Percentiles rank a stretch among this genome's conserved stretches.
phyloP scores from a whole-genome alignment of 2,888 invertebrate species.

The Smittia aterrima region DNA sequence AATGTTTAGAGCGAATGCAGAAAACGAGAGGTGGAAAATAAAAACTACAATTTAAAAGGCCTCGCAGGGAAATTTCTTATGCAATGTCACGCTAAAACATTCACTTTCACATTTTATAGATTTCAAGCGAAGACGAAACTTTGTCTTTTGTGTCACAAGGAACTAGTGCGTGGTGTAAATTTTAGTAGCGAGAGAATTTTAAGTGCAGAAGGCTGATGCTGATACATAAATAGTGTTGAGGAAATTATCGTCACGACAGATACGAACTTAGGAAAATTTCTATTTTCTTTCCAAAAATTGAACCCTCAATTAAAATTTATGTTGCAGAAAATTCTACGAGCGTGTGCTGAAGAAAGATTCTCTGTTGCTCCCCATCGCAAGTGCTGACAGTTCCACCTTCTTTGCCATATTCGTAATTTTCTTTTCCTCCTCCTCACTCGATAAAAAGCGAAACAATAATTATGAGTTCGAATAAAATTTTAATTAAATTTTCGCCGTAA shows the following conservation, averaged over 20 bases:
- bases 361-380: background rate
- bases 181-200: conserved; percentile 17
- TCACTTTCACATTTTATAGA: no score
- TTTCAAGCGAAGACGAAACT: no score
- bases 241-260: no score
- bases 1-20: background rate
- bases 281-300: background rate
- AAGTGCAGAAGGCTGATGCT: conserved; percentile 12
- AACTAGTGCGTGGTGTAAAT: conserved; percentile 31
- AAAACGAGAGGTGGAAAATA: conserved; percentile 2
- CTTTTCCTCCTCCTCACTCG: background rate
- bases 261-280: background rate
- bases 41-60: conserved; percentile 28
- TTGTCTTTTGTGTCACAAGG: background rate
- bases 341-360: background rate
- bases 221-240: no score
- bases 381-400: background rate
- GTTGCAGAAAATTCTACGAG: conserved; percentile 22
- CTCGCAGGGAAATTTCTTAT: background rate
- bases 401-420: background rate
- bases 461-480: conserved; percentile 38
- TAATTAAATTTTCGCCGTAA: conserved; percentile 35
- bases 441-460: conserved; percentile 11
- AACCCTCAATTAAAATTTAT: conserved; percentile 41
- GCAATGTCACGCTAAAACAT: no score